These are phyloP conservation scores for Lepisosteus oculatus DNA, from an alignment of 2,113 vertebrate species.

Conservation along the genomic window DNA sequence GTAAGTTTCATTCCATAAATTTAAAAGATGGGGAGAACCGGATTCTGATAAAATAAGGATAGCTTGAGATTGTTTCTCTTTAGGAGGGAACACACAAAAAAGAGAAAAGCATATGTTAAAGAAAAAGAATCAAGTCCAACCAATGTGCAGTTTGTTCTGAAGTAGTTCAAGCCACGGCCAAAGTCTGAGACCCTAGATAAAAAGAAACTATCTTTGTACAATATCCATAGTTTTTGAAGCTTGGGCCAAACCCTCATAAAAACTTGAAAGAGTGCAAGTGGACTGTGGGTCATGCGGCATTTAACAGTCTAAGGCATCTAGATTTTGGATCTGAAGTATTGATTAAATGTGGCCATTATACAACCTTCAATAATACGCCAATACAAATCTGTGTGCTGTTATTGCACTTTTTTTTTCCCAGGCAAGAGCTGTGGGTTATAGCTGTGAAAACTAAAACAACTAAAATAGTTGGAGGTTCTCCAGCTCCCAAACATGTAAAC, in stretches of 20 bases:
- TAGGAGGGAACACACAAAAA: background rate
- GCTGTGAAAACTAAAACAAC: no score
- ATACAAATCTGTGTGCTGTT: background rate
- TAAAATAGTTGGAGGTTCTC: no score
- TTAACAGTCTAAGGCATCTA: background rate
- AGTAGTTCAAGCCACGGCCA: slow-evolving; percentile 21
- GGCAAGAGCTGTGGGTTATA: no score
- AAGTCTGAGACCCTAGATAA: slow-evolving; percentile 19
- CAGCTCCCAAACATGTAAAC: no score
- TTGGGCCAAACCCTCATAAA: slow-evolving; percentile 22
- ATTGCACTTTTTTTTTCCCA: background rate
- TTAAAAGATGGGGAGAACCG: background rate
- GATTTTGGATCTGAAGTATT: slow-evolving; percentile 13
- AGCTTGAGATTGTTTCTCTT: background rate
- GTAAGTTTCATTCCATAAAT: background rate
- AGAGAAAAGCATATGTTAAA: background rate
- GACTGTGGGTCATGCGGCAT: slow-evolving; percentile 5
- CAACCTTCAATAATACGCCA: no score
- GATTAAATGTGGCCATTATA: slow-evolving; percentile 7
- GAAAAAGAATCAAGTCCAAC: background rate
- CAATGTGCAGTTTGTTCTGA: slow-evolving; percentile 29
- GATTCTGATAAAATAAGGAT: background rate
- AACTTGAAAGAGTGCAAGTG: slow-evolving; percentile 29
- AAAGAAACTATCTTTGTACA: slow-evolving; percentile 33
- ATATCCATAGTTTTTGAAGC: slow-evolving; percentile 22